These are phyloP conservation scores for Alexandromys fortis DNA, from an alignment of 2,113 vertebrate species.

Conservation along the genomic window DNA sequence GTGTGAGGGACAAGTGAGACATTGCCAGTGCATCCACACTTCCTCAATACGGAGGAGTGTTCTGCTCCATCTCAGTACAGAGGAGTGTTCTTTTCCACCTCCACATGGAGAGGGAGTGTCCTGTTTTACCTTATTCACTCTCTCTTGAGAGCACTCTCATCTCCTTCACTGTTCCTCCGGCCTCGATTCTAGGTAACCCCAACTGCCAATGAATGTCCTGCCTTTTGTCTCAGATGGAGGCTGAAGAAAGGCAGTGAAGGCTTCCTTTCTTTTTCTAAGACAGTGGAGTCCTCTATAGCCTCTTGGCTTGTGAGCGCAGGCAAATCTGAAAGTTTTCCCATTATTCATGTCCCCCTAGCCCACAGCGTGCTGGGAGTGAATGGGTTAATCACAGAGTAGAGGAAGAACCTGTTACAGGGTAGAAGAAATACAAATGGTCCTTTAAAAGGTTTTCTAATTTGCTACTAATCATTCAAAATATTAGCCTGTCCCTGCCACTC, in stretches of 20 bases:
- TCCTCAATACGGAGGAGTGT: neutral
- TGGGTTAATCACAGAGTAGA: constrained; percentile 6
- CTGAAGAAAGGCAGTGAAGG: neutral
- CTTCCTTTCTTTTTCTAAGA: neutral
- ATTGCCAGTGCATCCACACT: neutral
- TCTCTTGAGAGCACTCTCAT: neutral
- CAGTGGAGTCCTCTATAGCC: neutral
- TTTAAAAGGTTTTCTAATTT: constrained; percentile 61
- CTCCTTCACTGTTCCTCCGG: neutral
- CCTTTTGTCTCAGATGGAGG: neutral
- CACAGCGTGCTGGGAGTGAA: neutral
- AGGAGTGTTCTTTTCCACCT: no score
- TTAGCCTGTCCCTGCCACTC: neutral
- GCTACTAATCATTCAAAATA: constrained; percentile 60
- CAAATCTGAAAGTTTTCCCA: neutral
- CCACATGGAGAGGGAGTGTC: neutral
- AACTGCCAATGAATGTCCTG: neutral
- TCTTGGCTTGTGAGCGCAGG: neutral
- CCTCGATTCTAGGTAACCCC: neutral
- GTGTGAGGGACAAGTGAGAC: neutral
- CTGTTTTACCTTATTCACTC: neutral
- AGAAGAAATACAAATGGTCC: constrained; percentile 23
- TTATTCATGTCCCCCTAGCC: neutral
- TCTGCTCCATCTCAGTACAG: neutral
- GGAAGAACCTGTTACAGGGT: neutral